phyloP scores from a whole-genome alignment of 1,140 invertebrate species.

The Plodia interpunctella region DNA sequence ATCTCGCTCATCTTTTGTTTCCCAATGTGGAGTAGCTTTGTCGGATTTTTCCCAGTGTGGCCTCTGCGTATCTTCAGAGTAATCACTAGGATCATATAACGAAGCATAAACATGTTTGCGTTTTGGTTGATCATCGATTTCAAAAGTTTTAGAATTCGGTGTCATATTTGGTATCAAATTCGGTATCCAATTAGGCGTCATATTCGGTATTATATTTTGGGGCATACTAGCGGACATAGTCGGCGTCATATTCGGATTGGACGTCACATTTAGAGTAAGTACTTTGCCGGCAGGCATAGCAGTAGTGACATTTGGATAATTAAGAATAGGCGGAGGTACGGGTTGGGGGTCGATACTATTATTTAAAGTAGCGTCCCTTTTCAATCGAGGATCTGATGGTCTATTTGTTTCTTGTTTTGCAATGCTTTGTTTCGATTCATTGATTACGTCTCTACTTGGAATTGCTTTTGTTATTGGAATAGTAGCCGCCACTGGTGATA shows the following conservation, averaged over 20 bases:
- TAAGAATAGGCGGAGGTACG: neutral
- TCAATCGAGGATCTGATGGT: constrained; percentile 37
- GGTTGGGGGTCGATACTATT: neutral
- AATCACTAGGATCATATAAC: constrained; percentile 27
- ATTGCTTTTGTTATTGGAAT: neutral
- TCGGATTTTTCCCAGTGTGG: constrained; percentile 20
- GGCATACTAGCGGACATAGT: constrained; percentile 11
- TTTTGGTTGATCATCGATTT: constrained; percentile 36
- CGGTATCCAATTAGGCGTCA: no score
- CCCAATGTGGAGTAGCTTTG: constrained; percentile 24
- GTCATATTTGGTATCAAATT: neutral
- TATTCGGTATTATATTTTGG: no score
- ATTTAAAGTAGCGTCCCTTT: constrained; percentile 27
- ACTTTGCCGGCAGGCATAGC: neutral
- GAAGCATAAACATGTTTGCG: constrained; percentile 51
- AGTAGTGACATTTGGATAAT: neutral
- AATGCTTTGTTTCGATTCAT: constrained; percentile 8
- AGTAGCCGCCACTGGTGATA: constrained; percentile 10
- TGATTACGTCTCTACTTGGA: neutral
- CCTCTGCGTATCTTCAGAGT: constrained; percentile 19
- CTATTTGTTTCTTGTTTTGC: constrained; percentile 16
- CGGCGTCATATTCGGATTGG: constrained; percentile 22
- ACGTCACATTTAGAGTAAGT: neutral
- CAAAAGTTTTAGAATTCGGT: constrained; percentile 39
- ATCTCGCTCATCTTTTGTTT: constrained; percentile 23